Conservation (phyloP, 2,113 vertebrate genomes). For the Apodemus speciosus region DNA sequence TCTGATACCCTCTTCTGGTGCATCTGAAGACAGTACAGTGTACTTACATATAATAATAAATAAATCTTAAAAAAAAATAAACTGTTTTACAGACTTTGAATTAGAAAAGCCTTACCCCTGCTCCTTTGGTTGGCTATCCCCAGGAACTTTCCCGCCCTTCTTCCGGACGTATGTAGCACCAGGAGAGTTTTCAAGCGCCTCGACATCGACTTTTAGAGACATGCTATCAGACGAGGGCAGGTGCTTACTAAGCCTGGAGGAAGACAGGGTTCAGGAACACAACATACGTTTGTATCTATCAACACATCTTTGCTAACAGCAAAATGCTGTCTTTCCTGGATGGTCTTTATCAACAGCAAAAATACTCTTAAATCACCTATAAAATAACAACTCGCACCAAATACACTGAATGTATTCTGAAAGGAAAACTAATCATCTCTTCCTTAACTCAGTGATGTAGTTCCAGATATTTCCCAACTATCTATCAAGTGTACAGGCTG, state of each 20-base stretch:
- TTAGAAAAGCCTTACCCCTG: constrained; percentile 86
- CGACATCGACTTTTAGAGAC: constrained; percentile 96
- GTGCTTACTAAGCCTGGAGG: constrained; percentile 94
- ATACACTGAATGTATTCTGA: constrained; percentile 4
- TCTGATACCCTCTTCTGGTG: too few relatives aligned
- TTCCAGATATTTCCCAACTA: not conserved
- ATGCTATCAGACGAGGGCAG: constrained; percentile 94
- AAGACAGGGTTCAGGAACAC: constrained; percentile 82
- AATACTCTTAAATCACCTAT: not conserved
- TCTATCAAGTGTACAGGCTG: not conserved
- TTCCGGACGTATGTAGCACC: constrained; percentile 95
- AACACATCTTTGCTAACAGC: not conserved
- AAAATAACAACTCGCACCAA: not conserved
- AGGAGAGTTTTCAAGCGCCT: constrained; percentile 98
- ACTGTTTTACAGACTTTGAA: not conserved
- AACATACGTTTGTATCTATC: not conserved
- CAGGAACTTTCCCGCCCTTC: constrained; percentile 92
- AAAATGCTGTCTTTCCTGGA: not conserved
- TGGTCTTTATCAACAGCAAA: constrained; percentile 40
- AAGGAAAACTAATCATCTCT: constrained; percentile 6
- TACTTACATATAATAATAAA: too few relatives aligned
- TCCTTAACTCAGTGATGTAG: not conserved
- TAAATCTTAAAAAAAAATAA: too few relatives aligned
- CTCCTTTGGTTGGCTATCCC: constrained; percentile 92
- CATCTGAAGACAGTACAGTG: too few relatives aligned